Base-by-base conservation (phyloP, 2,113 vertebrate genomes). In the Australoheros scitulus region DNA sequence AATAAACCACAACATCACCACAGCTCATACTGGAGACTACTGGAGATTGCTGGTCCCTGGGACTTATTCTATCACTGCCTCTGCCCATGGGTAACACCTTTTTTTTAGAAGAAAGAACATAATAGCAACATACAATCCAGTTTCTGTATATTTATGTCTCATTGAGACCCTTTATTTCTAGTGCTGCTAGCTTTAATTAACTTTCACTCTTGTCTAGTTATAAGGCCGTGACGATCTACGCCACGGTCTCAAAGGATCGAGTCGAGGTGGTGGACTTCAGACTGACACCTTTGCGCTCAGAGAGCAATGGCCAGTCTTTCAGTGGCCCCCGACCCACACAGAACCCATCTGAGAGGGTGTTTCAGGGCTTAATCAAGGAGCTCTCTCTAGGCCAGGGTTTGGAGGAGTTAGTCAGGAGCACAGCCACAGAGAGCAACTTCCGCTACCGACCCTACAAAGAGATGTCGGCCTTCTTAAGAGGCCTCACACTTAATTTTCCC, bases 21-120 rank as follows among this genome's bases (percentile, higher is more conserved):
- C 97, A n/a, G 97, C 95, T 87, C 95, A 84, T 75, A 95, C 90
- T 41, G 98, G 98, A 83, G 98, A 99, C 91, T 99, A 97, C 91
- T 99, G 98, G 98, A 97, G 98, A 83, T 96, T 99, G 15, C 92
- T 99, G 91, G 92, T 96, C 58, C 97, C 95, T 13, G 97, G 97
- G 72, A 96, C 85, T 0, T 99, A 99, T 78, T 95, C 91, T 58
- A 88, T 99, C 90, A 98, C 96, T 22, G 97, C 96, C 0, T 97
- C 96, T 20, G 97, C 98, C 34, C 95, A 95, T 87, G 98, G 98
- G 98, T 99, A 88, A 96, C 95, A 6, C 24, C 77, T 70, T 3
- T 22, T 61, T 63, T 80, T 13, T 13, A 70, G 5, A 56, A 58
- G 5, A 11, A 72, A 81, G 8, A 82, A 59, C 10, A 56, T 7